These are phyloP conservation scores for Pao palembangensis DNA, from an alignment of 2,113 vertebrate species.

Conservation along the genomic window DNA sequence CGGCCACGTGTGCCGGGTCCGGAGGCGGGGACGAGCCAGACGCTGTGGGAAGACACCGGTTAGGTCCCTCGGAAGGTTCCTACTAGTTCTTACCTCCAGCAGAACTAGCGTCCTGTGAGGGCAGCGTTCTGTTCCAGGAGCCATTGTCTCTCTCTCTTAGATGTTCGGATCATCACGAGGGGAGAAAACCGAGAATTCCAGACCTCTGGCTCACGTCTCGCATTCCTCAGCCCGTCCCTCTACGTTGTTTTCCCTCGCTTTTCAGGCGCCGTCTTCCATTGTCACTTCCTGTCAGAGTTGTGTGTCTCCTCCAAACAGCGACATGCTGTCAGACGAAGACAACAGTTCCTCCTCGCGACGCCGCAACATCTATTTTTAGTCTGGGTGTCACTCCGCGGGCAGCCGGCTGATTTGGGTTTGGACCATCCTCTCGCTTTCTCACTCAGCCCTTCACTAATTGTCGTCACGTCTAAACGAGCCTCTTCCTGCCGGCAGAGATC, in stretches of 20 bases:
- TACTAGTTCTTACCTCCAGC: too few species aligned
- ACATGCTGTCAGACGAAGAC: not conserved
- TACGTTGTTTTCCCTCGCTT: not conserved
- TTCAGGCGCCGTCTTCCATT: not conserved
- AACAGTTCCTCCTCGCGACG: not conserved
- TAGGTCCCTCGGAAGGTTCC: too few species aligned
- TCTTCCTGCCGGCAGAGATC: too few species aligned
- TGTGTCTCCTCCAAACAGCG: not conserved
- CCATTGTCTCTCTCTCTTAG: not conserved
- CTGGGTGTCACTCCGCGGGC: conserved; percentile 1
- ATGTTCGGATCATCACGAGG: not conserved
- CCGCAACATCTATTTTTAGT: conserved; percentile 14
- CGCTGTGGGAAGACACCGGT: too few species aligned
- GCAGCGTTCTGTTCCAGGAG: not conserved
- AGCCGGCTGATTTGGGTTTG: conserved; percentile 4
- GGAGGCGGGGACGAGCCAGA: too few species aligned
- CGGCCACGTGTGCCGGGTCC: too few species aligned
- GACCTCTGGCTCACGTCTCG: not conserved
- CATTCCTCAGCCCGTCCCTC: conserved; percentile 11
- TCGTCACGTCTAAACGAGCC: too few species aligned
- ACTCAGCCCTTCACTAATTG: too few species aligned
- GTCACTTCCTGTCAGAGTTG: not conserved
- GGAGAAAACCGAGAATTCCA: not conserved
- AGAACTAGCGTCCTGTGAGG: not conserved
- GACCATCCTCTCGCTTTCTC: not conserved